A percentile compares a stretch with the other conserved stretches of the same genome.
phyloP scores from a whole-genome alignment of 2,797 vertebrate species.

The Xyrichtys novacula region DNA sequence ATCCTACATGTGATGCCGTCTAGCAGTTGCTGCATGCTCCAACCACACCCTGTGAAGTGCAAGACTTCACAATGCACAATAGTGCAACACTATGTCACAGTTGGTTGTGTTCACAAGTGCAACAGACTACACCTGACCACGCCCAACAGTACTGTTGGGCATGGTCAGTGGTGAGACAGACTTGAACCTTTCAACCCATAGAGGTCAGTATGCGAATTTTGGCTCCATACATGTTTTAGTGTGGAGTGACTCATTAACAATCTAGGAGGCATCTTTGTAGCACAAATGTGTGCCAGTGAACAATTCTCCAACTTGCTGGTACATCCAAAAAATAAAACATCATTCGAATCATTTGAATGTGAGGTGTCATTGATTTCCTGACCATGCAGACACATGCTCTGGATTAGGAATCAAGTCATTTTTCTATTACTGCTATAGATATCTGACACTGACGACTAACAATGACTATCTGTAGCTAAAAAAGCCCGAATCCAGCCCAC shows the following conservation, averaged over 20 bases:
- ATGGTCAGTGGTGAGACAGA: constrained; percentile 75
- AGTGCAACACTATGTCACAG: constrained; percentile 70
- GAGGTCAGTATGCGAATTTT: constrained; percentile 81
- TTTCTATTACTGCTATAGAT: constrained; percentile 44
- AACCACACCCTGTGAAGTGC: constrained; percentile 70
- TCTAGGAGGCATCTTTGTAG: constrained; percentile 78
- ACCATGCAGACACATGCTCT: constrained; percentile 83
- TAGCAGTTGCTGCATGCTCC: constrained; percentile 74
- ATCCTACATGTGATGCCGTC: constrained; percentile 63
- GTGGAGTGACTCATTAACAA: constrained; percentile 67
- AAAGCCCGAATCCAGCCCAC: constrained; percentile 46
- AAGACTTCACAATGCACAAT: constrained; percentile 72
- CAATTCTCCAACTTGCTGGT: constrained; percentile 81
- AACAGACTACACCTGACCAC: constrained; percentile 73
- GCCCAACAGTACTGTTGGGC: constrained; percentile 65
- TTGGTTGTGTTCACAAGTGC: constrained; percentile 78
- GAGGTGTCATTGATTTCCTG: constrained; percentile 72
- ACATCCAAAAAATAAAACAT: constrained; percentile 72
- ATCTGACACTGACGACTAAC: constrained; percentile 26
- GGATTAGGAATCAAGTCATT: constrained; percentile 70
- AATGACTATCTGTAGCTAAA: constrained; percentile 39
- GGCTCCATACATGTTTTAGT: constrained; percentile 65
- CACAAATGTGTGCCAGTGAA: constrained; percentile 78
- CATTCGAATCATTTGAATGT: constrained; percentile 57
- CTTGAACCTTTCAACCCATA: constrained; percentile 85